Percentiles rank a stretch among this genome's conserved stretches.
Conservation (phyloP, 2,113 vertebrate genomes). For the Crotalus horridus region DNA sequence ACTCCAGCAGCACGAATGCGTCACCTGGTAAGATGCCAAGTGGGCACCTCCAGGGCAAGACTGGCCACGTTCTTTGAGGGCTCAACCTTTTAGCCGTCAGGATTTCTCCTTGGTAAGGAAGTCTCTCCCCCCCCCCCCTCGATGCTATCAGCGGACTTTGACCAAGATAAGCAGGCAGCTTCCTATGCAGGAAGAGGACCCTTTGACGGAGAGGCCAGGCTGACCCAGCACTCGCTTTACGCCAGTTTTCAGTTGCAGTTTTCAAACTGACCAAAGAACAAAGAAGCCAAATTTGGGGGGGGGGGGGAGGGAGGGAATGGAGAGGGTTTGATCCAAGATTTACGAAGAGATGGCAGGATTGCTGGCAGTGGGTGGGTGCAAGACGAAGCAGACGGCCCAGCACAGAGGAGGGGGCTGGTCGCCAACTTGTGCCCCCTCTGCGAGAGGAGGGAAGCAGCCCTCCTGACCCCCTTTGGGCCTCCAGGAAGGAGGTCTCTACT, state of each 20-base stretch:
- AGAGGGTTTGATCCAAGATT: not conserved
- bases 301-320: not conserved
- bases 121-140: not conserved
- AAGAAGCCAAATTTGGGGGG: not conserved
- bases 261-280: not conserved
- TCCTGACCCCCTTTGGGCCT: not conserved
- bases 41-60: not conserved
- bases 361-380: not conserved
- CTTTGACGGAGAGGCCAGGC: not conserved
- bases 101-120: not conserved
- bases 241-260: not conserved
- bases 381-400: not conserved
- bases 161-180: not conserved
- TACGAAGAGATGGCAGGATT: not conserved
- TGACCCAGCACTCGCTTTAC: not conserved
- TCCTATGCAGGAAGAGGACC: not conserved
- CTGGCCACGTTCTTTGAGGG: not conserved
- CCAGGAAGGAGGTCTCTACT: not conserved
- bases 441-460: not conserved
- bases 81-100: not conserved
- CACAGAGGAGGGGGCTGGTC: not conserved
- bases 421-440: not conserved
- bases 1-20: not conserved
- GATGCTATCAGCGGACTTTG: accelerated
- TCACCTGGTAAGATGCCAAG: not conserved